Evolutionary conservation across 2,797 vertebrate species (phyloP).

Genomic region (Pitangus sulphuratus): DNA sequence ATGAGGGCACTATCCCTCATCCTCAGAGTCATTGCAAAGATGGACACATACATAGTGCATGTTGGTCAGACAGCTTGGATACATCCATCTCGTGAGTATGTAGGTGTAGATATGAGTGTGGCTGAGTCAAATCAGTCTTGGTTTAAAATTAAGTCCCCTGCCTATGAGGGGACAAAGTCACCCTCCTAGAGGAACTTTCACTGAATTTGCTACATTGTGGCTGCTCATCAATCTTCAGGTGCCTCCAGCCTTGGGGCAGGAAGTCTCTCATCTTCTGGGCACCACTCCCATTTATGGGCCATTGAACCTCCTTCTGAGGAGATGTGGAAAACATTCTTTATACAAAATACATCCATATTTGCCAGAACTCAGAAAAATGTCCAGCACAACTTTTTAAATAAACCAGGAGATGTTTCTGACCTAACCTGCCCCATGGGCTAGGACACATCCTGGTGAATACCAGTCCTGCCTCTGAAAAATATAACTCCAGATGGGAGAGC

Average conservation of each 20-base stretch:
- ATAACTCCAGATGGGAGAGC: not conserved
- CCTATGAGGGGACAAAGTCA: not conserved
- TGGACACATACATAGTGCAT: fast-evolving
- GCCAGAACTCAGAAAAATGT: not conserved
- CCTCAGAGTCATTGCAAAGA: not conserved
- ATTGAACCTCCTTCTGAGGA: not conserved
- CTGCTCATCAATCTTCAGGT: fast-evolving
- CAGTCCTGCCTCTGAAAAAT: not conserved
- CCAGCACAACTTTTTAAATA: not conserved
- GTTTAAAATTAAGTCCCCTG: not conserved
- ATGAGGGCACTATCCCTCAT: not conserved
- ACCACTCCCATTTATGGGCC: not conserved
- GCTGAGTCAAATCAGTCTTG: not conserved
- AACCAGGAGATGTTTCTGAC: not conserved
- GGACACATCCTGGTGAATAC: not conserved
- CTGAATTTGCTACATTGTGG: not conserved
- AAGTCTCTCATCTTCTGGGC: not conserved
- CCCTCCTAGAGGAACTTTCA: not conserved
- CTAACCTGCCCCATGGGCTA: not conserved
- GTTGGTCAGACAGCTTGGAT: not conserved
- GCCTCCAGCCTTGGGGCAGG: not conserved
- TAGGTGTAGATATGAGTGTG: fast-evolving
- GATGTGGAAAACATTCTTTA: not conserved
- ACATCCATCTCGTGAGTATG: fast-evolving
- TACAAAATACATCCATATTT: not conserved